Conservation (phyloP, 2,113 vertebrate species). For the Thermophis baileyi region DNA sequence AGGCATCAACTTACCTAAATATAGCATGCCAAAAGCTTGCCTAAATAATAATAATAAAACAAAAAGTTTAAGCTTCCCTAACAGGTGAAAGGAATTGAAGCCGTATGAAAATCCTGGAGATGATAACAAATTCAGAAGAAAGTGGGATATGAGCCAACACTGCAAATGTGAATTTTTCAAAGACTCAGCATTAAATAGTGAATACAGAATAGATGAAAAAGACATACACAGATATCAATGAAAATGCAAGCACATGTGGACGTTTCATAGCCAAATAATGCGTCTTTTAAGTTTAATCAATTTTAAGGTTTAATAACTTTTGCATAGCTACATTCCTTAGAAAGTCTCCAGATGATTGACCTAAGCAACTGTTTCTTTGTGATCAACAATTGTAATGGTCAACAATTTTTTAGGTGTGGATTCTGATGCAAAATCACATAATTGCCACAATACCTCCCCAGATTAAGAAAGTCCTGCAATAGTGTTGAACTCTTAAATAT, state of each 20-base stretch:
- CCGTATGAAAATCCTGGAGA: not conserved
- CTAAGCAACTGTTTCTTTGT: not conserved
- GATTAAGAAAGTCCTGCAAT: not conserved
- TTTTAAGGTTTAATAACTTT: not conserved
- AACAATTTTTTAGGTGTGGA: not conserved
- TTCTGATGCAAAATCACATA: not conserved
- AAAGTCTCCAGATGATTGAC: not conserved
- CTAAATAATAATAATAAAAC: not conserved
- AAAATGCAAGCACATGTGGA: not conserved
- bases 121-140: not conserved
- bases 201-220: not conserved
- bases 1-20: not conserved
- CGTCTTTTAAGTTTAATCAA: not conserved
- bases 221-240: not conserved
- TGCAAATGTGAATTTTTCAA: not conserved
- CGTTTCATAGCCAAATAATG: not conserved
- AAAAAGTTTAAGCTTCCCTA: not conserved
- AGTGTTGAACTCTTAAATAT: not conserved
- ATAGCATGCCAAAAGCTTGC: not conserved
- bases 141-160: not conserved
- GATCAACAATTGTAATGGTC: not conserved
- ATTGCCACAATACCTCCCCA: not conserved
- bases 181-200: not conserved
- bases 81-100: not conserved
- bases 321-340: not conserved